Conservation (phyloP, 1,140 invertebrate genomes). For the Aricia agestis region DNA sequence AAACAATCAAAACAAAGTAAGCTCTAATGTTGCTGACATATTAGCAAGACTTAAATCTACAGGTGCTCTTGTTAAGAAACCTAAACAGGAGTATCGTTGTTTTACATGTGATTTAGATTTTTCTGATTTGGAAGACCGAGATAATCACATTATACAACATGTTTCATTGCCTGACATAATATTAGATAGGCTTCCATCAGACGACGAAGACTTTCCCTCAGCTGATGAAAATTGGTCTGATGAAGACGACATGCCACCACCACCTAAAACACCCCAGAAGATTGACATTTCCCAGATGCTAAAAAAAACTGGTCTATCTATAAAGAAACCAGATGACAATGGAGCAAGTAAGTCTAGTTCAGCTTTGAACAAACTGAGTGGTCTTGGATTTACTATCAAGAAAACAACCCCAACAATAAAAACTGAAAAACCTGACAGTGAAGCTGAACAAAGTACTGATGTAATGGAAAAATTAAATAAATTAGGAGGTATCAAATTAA, state of each 20-base stretch:
- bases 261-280: slow-evolving; percentile 53
- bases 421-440: slow-evolving; percentile 46
- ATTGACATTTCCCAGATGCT: slow-evolving; percentile 63
- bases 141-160: slow-evolving; percentile 61
- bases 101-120: slow-evolving; percentile 55
- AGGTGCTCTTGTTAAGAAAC: slow-evolving; percentile 56
- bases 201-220: slow-evolving; percentile 56
- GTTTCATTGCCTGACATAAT: slow-evolving; percentile 56
- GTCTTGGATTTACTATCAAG: slow-evolving; percentile 66
- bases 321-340: slow-evolving; percentile 47
- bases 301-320: slow-evolving; percentile 50
- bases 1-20: slow-evolving; percentile 34
- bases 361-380: slow-evolving; percentile 57
- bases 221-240: slow-evolving; percentile 67
- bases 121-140: slow-evolving; percentile 48
- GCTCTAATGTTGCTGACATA: slow-evolving; percentile 47
- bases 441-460: slow-evolving; percentile 38
- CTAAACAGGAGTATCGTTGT: slow-evolving; percentile 57
- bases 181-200: slow-evolving; percentile 59
- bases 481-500: slow-evolving; percentile 63
- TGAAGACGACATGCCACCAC: slow-evolving; percentile 46
- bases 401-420: slow-evolving; percentile 56
- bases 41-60: slow-evolving; percentile 53
- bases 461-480: slow-evolving; percentile 58
- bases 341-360: slow-evolving; percentile 43